Percentiles rank a stretch among this genome's conserved stretches.
Evolutionary conservation across 2,113 vertebrate genomes (phyloP).

Genomic region (Protobothrops mucrosquamatus): DNA sequence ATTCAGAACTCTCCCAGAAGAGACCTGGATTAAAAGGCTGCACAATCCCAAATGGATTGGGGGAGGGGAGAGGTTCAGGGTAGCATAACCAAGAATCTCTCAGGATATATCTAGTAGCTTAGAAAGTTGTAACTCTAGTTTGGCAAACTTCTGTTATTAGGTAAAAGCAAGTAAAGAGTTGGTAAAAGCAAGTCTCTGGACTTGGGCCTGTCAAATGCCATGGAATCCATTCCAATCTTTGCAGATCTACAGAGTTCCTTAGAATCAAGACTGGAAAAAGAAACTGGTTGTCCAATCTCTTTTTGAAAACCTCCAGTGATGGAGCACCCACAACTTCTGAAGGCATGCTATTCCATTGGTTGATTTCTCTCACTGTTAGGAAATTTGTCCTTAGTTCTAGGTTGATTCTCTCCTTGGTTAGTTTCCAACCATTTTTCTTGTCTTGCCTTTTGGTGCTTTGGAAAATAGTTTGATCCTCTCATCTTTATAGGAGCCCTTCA

Average conservation of each 20-base stretch:
- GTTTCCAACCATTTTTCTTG: no score
- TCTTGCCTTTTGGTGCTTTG: no score
- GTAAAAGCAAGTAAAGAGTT: neutral
- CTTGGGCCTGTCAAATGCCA: neutral
- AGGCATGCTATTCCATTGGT: no score
- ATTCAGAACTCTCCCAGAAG: neutral
- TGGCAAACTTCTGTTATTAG: neutral
- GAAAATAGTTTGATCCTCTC: no score
- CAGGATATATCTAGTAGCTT: neutral
- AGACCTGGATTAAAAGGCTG: neutral
- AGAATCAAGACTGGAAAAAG: neutral
- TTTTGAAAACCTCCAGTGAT: no score
- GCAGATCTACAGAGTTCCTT: neutral
- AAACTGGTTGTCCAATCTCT: neutral
- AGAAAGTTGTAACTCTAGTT: neutral
- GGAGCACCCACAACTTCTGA: no score
- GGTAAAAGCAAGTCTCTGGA: neutral
- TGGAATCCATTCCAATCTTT: neutral
- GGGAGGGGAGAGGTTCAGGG: neutral
- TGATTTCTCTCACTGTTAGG: no score
- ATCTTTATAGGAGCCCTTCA: no score
- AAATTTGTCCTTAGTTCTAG: no score
- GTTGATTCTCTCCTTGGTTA: no score
- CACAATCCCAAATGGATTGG: neutral
- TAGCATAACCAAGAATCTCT: neutral